Conservation (phyloP, 2,113 vertebrate genomes). For the Sorex fumeus region DNA sequence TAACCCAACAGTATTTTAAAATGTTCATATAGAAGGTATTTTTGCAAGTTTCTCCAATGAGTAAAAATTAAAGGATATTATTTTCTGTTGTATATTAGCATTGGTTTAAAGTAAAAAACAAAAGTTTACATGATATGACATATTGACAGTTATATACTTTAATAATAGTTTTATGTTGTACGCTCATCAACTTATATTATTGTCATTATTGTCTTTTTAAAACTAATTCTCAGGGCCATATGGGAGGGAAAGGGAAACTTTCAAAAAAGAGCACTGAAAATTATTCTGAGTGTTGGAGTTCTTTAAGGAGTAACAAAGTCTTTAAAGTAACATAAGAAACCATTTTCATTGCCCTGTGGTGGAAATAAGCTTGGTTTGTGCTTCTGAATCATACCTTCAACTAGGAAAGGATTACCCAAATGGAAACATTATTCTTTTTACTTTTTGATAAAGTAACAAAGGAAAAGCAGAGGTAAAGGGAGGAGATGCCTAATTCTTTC, state of each 20-base stretch:
- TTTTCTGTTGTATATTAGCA: neutral
- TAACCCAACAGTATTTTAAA: neutral
- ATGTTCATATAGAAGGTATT: neutral
- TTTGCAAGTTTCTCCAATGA: neutral
- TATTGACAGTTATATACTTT: too few relatives aligned
- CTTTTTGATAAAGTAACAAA: neutral
- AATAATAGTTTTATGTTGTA: neutral
- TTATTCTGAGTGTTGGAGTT: neutral
- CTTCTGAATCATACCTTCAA: neutral
- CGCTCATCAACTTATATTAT: neutral
- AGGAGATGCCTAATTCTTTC: neutral
- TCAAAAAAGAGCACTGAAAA: neutral
- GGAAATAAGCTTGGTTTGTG: neutral
- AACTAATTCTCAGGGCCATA: conserved; percentile 11
- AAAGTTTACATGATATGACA: too few relatives aligned
- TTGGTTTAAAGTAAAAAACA: neutral
- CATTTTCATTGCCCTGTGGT: neutral
- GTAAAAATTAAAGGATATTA: neutral
- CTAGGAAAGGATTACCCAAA: neutral
- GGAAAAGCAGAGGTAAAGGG: neutral
- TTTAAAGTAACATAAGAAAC: neutral
- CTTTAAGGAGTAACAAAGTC: conserved; percentile 5
- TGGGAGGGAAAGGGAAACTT: neutral
- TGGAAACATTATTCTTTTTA: neutral
- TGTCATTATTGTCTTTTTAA: neutral